Evolutionary conservation across 2,888 invertebrate genomes (phyloP).

Genomic region (Noctua comes): DNA sequence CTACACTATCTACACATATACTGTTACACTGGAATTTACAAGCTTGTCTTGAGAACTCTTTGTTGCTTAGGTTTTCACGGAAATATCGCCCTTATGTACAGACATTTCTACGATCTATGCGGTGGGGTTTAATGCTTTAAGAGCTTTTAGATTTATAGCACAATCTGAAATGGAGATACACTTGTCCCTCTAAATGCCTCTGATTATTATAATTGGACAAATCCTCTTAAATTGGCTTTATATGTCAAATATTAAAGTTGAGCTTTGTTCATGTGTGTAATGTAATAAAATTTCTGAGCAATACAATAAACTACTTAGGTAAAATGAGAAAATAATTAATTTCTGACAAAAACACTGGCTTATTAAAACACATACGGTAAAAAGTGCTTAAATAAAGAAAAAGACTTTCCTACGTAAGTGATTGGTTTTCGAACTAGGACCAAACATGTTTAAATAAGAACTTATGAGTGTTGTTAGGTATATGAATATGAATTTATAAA

Average conservation of each 20-base stretch:
- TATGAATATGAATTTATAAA: neutral
- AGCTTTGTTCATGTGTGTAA: neutral
- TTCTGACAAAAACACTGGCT: neutral
- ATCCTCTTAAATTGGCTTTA: constrained; percentile 4
- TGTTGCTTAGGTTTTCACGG: constrained; percentile 6
- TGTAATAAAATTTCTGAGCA: neutral
- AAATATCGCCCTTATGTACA: neutral
- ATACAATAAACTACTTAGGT: neutral
- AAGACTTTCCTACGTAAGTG: neutral
- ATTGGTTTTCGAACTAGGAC: neutral
- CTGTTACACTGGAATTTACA: constrained; percentile 29
- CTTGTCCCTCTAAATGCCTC: neutral
- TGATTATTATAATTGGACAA: neutral
- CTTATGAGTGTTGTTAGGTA: neutral
- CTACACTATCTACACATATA: constrained; percentile 12
- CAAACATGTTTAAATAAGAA: neutral
- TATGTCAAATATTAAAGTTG: neutral
- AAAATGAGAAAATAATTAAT: neutral
- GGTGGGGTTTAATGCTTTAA: neutral
- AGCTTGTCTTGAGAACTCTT: constrained; percentile 4
- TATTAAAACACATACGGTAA: neutral
- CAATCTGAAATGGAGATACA: neutral
- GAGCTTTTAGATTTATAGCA: neutral
- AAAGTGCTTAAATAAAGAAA: neutral
- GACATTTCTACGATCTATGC: neutral